Conservation (phyloP, 1,140 invertebrate genomes). For the Thaumetopoea pityocampa region DNA sequence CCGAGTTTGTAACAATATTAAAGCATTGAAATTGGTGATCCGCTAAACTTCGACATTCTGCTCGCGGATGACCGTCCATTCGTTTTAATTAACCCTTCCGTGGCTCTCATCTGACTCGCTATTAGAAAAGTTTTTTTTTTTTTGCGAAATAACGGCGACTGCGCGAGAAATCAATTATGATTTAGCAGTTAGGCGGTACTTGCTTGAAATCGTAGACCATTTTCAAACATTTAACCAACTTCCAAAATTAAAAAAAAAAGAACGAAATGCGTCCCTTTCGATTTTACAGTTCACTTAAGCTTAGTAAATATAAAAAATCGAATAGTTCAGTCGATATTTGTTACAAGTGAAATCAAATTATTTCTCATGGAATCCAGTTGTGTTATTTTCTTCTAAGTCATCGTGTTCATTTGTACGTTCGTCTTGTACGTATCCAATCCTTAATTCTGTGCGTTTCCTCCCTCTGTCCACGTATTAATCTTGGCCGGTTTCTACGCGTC, state of each 20-base stretch:
- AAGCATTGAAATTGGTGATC: slow-evolving; percentile 73
- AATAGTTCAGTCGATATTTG: too few species aligned
- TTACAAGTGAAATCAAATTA: too few species aligned
- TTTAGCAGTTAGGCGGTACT: slow-evolving; percentile 22
- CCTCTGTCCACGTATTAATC: slow-evolving; percentile 64
- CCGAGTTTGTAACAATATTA: slow-evolving; percentile 71
- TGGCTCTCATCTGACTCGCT: slow-evolving; percentile 46
- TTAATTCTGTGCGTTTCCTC: slow-evolving; percentile 39
- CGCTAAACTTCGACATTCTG: slow-evolving; percentile 69
- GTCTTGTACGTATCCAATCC: slow-evolving; percentile 32
- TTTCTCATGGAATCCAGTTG: too few species aligned
- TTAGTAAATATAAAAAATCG: too few species aligned
- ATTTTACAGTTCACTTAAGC: too few species aligned
- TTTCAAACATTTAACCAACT: slow-evolving; percentile 2
- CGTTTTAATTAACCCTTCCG: slow-evolving; percentile 70
- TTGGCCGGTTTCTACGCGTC: slow-evolving; percentile 49
- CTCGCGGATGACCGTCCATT: slow-evolving; percentile 63
- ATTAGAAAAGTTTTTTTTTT: slow-evolving; percentile 48
- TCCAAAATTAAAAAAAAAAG: neutral
- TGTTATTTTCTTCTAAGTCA: slow-evolving; percentile 25
- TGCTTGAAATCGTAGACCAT: slow-evolving; percentile 1
- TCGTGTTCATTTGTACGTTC: slow-evolving; percentile 33
- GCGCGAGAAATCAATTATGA: slow-evolving; percentile 56
- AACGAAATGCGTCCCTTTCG: too few species aligned
- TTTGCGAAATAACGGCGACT: slow-evolving; percentile 30